Conservation (phyloP, 2,797 vertebrate species). For the Enteromius mattozi region DNA sequence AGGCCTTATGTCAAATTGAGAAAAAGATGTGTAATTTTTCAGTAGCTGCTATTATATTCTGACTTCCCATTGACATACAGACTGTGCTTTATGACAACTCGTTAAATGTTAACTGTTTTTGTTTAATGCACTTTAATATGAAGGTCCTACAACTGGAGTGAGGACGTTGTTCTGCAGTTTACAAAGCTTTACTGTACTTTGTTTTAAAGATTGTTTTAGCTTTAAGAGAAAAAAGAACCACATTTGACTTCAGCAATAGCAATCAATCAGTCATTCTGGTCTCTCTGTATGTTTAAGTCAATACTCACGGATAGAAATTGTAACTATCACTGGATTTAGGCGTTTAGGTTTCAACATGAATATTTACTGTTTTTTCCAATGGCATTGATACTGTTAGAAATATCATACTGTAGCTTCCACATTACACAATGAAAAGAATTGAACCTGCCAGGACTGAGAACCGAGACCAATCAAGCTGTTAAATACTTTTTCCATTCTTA, state of each 20-base stretch:
- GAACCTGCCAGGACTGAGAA: constrained; percentile 15
- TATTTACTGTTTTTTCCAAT: constrained; percentile 42
- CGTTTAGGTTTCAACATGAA: constrained; percentile 31
- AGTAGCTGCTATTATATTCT: constrained; percentile 40
- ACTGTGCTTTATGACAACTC: neutral
- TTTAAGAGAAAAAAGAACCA: constrained; percentile 48
- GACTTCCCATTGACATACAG: constrained; percentile 52
- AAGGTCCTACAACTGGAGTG: constrained; percentile 52
- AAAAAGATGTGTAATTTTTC: neutral
- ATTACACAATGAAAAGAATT: constrained; percentile 29
- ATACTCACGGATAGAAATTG: constrained; percentile 8
- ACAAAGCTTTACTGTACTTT: constrained; percentile 62
- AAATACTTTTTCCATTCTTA: constrained; percentile 65
- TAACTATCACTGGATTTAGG: constrained; percentile 7
- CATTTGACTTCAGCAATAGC: constrained; percentile 55
- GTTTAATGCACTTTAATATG: constrained; percentile 80
- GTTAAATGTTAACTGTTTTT: constrained; percentile 65
- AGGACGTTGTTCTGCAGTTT: constrained; percentile 55
- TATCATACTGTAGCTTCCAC: constrained; percentile 55
- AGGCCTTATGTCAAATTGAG: constrained; percentile 20
- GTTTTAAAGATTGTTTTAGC: constrained; percentile 50
- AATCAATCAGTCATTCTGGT: constrained; percentile 46
- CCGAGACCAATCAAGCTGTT: constrained; percentile 63
- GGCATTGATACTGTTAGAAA: constrained; percentile 61
- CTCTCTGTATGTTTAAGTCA: constrained; percentile 20